Percentiles rank a stretch among this genome's conserved stretches.
Conservation (phyloP, 2,797 vertebrate species). For the Cirrhinus mrigala region DNA sequence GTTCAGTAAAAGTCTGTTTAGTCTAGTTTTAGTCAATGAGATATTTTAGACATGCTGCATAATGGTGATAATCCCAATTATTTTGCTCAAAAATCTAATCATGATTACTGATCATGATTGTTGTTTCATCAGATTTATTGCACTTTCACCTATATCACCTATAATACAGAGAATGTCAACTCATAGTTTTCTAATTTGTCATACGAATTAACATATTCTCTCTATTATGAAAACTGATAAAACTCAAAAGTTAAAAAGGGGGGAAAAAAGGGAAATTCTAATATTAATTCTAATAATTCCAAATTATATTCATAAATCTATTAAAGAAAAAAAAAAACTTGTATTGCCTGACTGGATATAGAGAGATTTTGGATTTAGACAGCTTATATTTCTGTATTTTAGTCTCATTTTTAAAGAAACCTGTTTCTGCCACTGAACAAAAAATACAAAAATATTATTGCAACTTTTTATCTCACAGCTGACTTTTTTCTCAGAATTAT, state of each 20-base stretch:
- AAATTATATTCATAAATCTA: too few species aligned
- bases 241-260: neutral
- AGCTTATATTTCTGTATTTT: too few species aligned
- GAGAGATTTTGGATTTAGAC: too few species aligned
- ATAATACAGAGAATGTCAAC: neutral
- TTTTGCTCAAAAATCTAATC: neutral
- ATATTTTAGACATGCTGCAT: neutral
- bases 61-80: neutral
- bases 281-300: neutral
- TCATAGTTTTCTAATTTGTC: neutral
- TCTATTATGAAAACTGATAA: neutral
- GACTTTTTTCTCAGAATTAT: too few species aligned
- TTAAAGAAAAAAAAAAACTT: too few species aligned
- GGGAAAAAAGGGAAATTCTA: neutral
- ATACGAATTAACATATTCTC: neutral
- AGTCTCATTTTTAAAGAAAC: too few species aligned
- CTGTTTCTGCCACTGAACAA: too few species aligned
- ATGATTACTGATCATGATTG: neutral
- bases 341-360: too few species aligned
- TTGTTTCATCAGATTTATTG: neutral
- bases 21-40: neutral
- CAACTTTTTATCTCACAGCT: too few species aligned
- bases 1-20: neutral
- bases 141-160: neutral
- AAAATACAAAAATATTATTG: too few species aligned